Evolutionary conservation across 2,797 vertebrate genomes (phyloP), one percentile per base, ranked within the genome.

Genomic region (Eupleurogrammus muticus): DNA sequence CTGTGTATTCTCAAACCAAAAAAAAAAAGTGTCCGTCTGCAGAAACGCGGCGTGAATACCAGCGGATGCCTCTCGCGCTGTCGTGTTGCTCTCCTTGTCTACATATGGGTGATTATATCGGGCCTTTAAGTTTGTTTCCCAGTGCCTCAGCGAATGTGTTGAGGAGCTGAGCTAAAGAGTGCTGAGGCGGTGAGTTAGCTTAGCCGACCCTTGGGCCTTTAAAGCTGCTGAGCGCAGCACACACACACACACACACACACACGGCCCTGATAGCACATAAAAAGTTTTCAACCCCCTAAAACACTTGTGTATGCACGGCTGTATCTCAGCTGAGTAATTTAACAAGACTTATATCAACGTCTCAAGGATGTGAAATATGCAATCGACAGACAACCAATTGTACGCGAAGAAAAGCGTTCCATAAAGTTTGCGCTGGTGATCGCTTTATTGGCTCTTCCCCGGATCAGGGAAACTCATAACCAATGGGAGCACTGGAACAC

Each of bases 221-320:
- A 89, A 91, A 92, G 90, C 88, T 93, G 93, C 93, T 94, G 92
- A 94, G 91, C 91, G 66, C 92, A 93, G 93, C 92, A 93, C 56
- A 65, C 71, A 54, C 56, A 65, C 60, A 56, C 64, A 54, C 14
- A 64, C 59, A 63, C 67, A 71, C 72, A 80, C 66, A 58, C 66
- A 80, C 61, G 77, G 86, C 89, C 87, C 86, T 80, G 84, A 86
- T 86, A 92, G 87, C 88, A 90, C 91, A 93, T 93, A 92, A 92
- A 92, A 93, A 92, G 85, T 92, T 90, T 93, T 90, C 89, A 87
- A 77, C 66, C 88, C 89, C 83, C 82, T 83, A 92, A 91, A 92
- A 92, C 82, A 88, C 90, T 84, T 65, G 84, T 89, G 86, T 89
- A 84, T 82, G 84, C 87, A 86, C 81, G 71, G 79, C 86, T 89